These are phyloP conservation scores for Gavia stellata DNA, from an alignment of 2,113 vertebrate species.

Conservation along the genomic window DNA sequence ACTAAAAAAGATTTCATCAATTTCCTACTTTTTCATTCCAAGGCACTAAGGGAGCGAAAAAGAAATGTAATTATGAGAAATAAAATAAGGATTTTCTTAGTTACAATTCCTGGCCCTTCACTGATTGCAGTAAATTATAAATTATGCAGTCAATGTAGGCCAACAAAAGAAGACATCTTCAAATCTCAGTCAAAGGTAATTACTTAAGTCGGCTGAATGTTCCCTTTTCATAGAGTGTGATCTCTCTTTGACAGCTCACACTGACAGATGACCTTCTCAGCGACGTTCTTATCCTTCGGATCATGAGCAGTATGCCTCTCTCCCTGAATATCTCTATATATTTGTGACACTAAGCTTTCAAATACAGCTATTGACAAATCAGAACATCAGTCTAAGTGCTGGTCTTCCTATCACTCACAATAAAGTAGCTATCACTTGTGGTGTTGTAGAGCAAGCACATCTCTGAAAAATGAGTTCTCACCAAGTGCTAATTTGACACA, in stretches of 20 bases:
- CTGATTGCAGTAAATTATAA: constrained; percentile 93
- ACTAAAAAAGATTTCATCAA: constrained; percentile 29
- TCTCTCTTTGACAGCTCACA: constrained; percentile 89
- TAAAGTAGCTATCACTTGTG: constrained; percentile 92
- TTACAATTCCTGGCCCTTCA: constrained; percentile 74
- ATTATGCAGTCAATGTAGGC: constrained; percentile 95
- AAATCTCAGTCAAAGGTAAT: constrained; percentile 98
- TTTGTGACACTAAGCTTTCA: constrained; percentile 85
- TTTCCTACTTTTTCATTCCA: constrained; percentile 40
- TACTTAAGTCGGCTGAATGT: constrained; percentile 89
- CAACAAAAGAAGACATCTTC: constrained; percentile 99
- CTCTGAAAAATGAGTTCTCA: constrained; percentile 92
- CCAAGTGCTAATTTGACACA: constrained; percentile 99
- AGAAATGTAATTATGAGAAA: constrained; percentile 67
- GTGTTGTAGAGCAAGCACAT: constrained; percentile 85
- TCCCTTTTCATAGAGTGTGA: constrained; percentile 87
- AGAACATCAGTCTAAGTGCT: constrained; percentile 84
- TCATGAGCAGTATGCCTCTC: constrained; percentile 82
- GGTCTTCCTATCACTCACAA: constrained; percentile 94
- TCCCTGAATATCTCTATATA: constrained; percentile 88
- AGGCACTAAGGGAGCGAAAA: constrained; percentile 50
- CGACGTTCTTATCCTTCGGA: constrained; percentile 82
- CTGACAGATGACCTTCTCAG: constrained; percentile 98
- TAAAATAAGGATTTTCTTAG: constrained; percentile 80
- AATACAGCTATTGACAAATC: constrained; percentile 92